Evolutionary conservation across 2,888 invertebrate species (phyloP), one percentile per base, ranked within the genome.

Genomic region (Formica aserva): DNA sequence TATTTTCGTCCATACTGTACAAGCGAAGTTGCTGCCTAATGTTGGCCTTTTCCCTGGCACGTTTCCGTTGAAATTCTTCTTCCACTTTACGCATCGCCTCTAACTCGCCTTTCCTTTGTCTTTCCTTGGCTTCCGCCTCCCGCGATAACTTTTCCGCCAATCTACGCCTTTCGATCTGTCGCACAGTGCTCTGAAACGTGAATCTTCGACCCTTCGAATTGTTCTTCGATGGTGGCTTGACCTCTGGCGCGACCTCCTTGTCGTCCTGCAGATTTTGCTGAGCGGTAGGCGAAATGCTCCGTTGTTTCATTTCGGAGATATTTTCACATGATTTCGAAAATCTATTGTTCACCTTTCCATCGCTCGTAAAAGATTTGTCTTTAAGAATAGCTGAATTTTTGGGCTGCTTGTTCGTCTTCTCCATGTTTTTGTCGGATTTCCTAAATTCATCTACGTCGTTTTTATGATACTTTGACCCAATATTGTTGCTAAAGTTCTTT

Each of bases 21-120:
- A 97, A 95, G 65, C 97, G 95, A 88, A 98, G 94, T 93, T 98
- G 98, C 89, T 98, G 97, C 41, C 97, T 95, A 86, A 98, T 97
- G 88, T 95, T 96, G 0, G 97, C 97, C 93, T 97, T 97, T 94
- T 97, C 97, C 86, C 97, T 95, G 55, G 97, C 98, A 63, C 98
- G 95, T 94, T 98, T 98, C 87, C 97, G 96, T 94, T 98, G 98
- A 94, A 98, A 98, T 94, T 98, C 98, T 93, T 98, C 98, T 93
- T 98, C 98, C 4, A 98, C 98, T 93, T 97, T 96, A 91, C 97
- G 96, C 97, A 98, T 97, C 87, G 97, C 97, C 94, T 98, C 97
- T 91, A 97, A 95, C 94, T 98, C 98, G 85, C 97, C 96, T 82
- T 97, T 95, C 76, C 98, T 95, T 94, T 97, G 97, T 78, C 96